phyloP scores from a whole-genome alignment of 2,113 vertebrate species.

The Pygoscelis antarcticus region DNA sequence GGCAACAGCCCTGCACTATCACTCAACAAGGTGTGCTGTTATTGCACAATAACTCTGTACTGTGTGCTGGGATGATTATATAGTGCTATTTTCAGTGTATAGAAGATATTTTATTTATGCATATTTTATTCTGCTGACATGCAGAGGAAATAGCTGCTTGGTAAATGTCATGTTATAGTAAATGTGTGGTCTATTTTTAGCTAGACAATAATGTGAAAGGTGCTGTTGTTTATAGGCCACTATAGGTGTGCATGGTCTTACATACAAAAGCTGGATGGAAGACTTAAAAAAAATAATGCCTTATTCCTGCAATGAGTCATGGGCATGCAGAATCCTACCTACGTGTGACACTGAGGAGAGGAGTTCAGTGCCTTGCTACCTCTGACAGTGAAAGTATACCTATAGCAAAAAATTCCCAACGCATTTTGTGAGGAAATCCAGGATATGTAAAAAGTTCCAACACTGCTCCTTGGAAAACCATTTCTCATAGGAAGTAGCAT shows the following conservation, averaged over 20 bases:
- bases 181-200: constrained; percentile 34
- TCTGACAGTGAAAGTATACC: not conserved
- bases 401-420: not conserved
- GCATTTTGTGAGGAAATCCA: not conserved
- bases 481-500: constrained; percentile 33
- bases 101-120: constrained; percentile 37
- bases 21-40: constrained; percentile 55
- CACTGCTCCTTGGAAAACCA: constrained; percentile 9
- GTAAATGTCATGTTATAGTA: not conserved
- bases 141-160: constrained; percentile 5
- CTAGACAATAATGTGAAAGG: not conserved
- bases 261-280: not conserved
- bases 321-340: not conserved
- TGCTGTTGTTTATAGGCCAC: not conserved
- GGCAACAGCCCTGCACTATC: constrained; percentile 38
- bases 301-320: not conserved
- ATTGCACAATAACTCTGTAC: constrained; percentile 22
- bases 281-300: not conserved
- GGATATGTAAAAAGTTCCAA: not conserved
- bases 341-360: not conserved
- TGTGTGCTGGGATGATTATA: not conserved
- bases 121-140: constrained; percentile 40
- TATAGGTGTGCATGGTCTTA: not conserved
- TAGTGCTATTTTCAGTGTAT: constrained; percentile 22
- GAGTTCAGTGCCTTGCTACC: not conserved